These are phyloP conservation scores for Aporrectodea caliginosa DNA, from an alignment of 1,140 invertebrate genomes.

Conservation along the genomic window DNA sequence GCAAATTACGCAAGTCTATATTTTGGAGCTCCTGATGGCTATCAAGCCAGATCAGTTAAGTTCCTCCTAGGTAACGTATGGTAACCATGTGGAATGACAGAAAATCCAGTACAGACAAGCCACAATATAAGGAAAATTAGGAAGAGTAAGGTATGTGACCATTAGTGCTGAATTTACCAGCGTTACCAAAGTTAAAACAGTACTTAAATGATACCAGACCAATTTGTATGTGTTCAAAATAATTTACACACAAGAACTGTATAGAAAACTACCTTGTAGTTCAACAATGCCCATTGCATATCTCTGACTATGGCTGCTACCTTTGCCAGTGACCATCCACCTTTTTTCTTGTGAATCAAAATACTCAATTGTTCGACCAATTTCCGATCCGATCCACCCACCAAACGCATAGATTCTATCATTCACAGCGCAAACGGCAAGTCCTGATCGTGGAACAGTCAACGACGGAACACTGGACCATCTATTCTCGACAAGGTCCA, in stretches of 20 bases:
- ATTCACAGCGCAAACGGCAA: conserved; percentile 78
- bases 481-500: conserved; percentile 67
- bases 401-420: conserved; percentile 82
- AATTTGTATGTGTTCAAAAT: no score
- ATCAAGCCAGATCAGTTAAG: no score
- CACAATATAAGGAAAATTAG: no score
- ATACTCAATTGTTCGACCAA: conserved; percentile 80
- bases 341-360: conserved; percentile 74
- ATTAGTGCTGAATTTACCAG: no score
- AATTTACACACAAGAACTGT: conserved; percentile 14
- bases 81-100: no score
- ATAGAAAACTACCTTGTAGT: conserved; percentile 66
- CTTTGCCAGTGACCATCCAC: conserved; percentile 71
- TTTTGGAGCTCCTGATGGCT: no score
- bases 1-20: no score
- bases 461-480: conserved; percentile 68
- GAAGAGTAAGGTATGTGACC: no score
- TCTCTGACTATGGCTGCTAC: conserved; percentile 65
- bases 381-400: conserved; percentile 86
- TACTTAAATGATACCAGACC: no score
- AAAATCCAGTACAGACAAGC: no score
- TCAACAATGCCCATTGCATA: conserved; percentile 89
- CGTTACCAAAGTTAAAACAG: no score
- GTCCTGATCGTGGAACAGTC: conserved; percentile 77
- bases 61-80: no score